These are phyloP conservation scores for Luehdorfia chinensis DNA, from an alignment of 1,140 invertebrate genomes.

Conservation along the genomic window DNA sequence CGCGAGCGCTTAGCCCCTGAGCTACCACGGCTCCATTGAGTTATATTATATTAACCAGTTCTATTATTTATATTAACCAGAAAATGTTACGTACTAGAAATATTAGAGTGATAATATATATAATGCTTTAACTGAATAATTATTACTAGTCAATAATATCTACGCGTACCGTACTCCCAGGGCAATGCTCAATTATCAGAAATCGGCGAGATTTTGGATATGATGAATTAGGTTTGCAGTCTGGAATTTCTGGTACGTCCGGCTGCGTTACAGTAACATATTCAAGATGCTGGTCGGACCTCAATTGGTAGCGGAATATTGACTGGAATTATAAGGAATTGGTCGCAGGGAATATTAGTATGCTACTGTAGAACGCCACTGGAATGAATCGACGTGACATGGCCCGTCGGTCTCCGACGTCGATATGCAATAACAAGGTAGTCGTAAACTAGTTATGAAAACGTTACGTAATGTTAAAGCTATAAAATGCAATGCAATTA, in stretches of 20 bases:
- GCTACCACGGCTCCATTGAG: too few species aligned
- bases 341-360: constrained; percentile 67
- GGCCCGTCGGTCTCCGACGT: constrained; percentile 39
- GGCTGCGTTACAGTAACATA: constrained; percentile 55
- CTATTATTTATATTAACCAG: too few species aligned
- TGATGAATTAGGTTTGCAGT: constrained; percentile 33
- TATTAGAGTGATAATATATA: too few species aligned
- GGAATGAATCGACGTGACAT: constrained; percentile 68
- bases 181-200: too few species aligned
- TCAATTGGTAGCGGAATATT: constrained; percentile 54
- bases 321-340: constrained; percentile 65
- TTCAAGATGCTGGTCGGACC: constrained; percentile 64
- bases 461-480: constrained; percentile 18
- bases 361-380: constrained; percentile 61
- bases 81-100: too few species aligned
- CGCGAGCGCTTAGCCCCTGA: too few species aligned
- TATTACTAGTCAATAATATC: too few species aligned
- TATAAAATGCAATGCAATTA: constrained; percentile 9
- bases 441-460: constrained; percentile 33
- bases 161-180: too few species aligned
- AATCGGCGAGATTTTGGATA: constrained; percentile 20
- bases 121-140: too few species aligned
- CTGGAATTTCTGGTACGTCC: constrained; percentile 36
- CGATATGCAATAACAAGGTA: constrained; percentile 58
- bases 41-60: too few species aligned